These are phyloP conservation scores for Polia nebulosa DNA, from an alignment of 2,888 invertebrate genomes.

Conservation along the genomic window DNA sequence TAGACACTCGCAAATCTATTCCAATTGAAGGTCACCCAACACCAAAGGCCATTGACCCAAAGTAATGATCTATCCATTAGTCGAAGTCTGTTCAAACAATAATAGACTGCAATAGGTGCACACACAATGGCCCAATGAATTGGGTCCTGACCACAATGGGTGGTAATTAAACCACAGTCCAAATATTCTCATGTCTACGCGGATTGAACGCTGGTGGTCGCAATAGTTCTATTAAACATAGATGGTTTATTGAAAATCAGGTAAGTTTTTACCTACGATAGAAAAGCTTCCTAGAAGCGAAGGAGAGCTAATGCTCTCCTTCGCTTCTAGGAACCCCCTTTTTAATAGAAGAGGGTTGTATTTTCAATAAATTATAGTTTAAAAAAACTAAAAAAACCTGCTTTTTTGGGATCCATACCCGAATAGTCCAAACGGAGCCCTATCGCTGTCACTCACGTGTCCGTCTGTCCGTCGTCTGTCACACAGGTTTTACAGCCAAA, in stretches of 20 bases:
- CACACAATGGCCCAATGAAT: slow-evolving; percentile 67
- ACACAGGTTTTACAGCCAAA: too few relatives aligned
- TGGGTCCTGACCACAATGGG: slow-evolving; percentile 84
- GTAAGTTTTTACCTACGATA: slow-evolving; percentile 64
- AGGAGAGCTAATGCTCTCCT: too few relatives aligned
- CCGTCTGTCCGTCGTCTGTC: too few relatives aligned
- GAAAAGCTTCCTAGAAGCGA: slow-evolving; percentile 62
- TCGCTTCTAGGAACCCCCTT: too few relatives aligned
- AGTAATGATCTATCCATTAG: slow-evolving; percentile 60
- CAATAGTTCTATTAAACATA: slow-evolving; percentile 77
- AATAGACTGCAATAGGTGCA: slow-evolving; percentile 61
- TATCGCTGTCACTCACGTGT: too few relatives aligned
- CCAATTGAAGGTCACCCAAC: slow-evolving; percentile 29
- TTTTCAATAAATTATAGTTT: too few relatives aligned
- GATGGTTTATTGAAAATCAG: slow-evolving; percentile 54
- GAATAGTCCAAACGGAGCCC: too few relatives aligned
- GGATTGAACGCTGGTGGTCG: slow-evolving; percentile 88
- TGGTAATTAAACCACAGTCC: slow-evolving; percentile 89
- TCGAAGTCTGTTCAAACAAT: slow-evolving; percentile 62
- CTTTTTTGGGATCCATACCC: too few relatives aligned
- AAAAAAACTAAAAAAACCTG: too few relatives aligned
- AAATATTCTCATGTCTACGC: slow-evolving; percentile 86
- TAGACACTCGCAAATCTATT: slow-evolving; percentile 18
- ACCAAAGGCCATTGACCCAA: slow-evolving; percentile 53
- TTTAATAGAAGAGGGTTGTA: too few relatives aligned